Evolutionary conservation across 2,888 invertebrate genomes (phyloP).

Genomic region (Boloria selene): DNA sequence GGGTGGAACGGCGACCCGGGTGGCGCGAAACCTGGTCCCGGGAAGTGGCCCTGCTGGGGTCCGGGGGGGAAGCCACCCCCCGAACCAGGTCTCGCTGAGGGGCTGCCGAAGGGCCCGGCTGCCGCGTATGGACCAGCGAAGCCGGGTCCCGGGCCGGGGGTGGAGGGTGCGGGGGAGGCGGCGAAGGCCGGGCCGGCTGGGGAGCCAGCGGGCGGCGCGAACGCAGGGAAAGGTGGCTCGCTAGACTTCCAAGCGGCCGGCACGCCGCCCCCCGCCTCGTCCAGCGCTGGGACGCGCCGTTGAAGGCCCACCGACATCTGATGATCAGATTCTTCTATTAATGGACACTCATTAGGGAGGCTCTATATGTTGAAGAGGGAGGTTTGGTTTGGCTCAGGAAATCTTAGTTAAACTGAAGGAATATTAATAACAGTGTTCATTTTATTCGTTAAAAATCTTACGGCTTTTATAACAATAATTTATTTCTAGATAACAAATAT

Average conservation of each 20-base stretch:
- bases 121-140: conserved; percentile 87
- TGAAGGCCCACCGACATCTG: conserved; percentile 90
- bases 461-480: too few species aligned
- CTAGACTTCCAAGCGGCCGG: conserved; percentile 88
- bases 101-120: conserved; percentile 84
- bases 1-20: conserved; percentile 91
- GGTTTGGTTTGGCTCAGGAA: too few species aligned
- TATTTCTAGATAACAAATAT: too few species aligned
- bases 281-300: conserved; percentile 86
- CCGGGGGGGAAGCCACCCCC: conserved; percentile 93
- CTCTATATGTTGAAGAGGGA: too few species aligned
- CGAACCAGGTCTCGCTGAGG: conserved; percentile 88
- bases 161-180: conserved; percentile 87
- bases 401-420: too few species aligned
- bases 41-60: conserved; percentile 86
- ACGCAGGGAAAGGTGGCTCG: conserved; percentile 86
- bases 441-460: too few species aligned
- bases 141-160: conserved; percentile 88
- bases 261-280: conserved; percentile 75
- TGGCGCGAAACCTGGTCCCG: conserved; percentile 88
- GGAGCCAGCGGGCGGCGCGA: conserved; percentile 90
- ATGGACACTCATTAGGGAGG: too few species aligned
- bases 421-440: too few species aligned
- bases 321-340: not conserved
- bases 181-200: conserved; percentile 87